These are phyloP conservation scores for Celastrina argiolus DNA, from an alignment of 2,888 invertebrate genomes.

Conservation along the genomic window DNA sequence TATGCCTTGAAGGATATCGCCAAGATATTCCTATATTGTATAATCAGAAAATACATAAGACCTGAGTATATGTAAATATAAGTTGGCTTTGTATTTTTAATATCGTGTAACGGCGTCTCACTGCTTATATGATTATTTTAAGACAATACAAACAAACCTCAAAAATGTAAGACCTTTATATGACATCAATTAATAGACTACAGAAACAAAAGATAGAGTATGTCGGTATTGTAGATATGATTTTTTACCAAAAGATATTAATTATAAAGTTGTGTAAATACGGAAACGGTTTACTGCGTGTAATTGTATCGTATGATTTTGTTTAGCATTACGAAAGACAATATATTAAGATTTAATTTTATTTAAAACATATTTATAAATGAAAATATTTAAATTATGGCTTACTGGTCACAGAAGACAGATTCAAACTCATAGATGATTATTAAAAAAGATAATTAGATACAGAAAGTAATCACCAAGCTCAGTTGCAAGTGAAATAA, in stretches of 20 bases:
- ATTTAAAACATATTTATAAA: slow-evolving; percentile 21
- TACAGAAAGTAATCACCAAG: neutral
- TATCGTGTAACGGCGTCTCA: slow-evolving; percentile 7
- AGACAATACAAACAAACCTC: neutral
- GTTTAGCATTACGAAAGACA: slow-evolving; percentile 59
- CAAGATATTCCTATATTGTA: slow-evolving; percentile 26
- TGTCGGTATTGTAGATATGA: slow-evolving; percentile 33
- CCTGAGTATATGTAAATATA: slow-evolving; percentile 39
- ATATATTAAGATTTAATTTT: slow-evolving; percentile 34
- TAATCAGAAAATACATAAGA: slow-evolving; percentile 36
- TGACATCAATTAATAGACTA: neutral
- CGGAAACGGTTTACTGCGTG: slow-evolving; percentile 13
- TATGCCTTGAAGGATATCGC: neutral
- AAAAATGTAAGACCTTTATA: neutral
- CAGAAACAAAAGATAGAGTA: neutral
- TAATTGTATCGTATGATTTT: slow-evolving; percentile 36
- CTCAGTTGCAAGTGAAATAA: neutral
- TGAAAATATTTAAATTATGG: neutral
- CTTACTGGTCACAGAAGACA: slow-evolving; percentile 4
- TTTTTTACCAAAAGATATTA: slow-evolving; percentile 41
- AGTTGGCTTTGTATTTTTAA: slow-evolving; percentile 34
- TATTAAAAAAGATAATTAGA: neutral
- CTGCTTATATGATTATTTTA: neutral
- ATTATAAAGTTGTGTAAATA: slow-evolving; percentile 41
- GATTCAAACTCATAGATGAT: neutral